Evolutionary conservation across 2,113 vertebrate genomes (phyloP), one percentile per base, ranked within the genome.

Genomic region (Macquaria australasica): DNA sequence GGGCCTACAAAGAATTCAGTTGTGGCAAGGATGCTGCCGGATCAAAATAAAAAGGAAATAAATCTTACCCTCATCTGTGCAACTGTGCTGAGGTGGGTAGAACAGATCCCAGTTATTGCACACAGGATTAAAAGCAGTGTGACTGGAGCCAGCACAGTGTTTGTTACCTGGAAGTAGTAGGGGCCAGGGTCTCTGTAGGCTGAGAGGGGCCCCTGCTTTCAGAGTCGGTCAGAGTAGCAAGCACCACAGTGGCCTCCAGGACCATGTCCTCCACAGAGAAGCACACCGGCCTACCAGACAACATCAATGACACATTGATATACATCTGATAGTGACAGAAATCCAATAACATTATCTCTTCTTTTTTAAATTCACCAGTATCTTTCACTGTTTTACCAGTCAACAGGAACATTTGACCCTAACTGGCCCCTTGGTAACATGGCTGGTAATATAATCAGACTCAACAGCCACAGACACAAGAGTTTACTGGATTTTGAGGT

Each of bases 221-320:
- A 23, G 83, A 28, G 45, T 97, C 96, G 0, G 80, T 90, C 77
- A 98, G 83, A 0, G 97, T 99, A 4, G 98, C 96, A 93, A 99
- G 89, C 83, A 98, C 94, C 60, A 99, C 96, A 81, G 88, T 95
- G 79, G 96, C 97, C 89, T 98, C 97, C 87, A 98, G 81, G n/a
- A 96, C 73, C 92, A 94, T 78, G 16, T 97, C 96, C n/a, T 97
- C 95, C 48, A 96, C 58, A 85, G 95, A 96, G 93, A 99, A 97
- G 86, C 95, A 95, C 74, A 99, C 78, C 0, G 98, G 98, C 79
- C 98, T 99, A 48, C 34, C 34, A 88, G 39, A 86, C 21, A 53
- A 86, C 21, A 53, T 9, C 25, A 50, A 7, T 16, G 39, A 34
- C 16, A 39, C 60, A 51, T 3, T 71, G 16, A 58, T 31, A 2